Evolutionary conservation across 2,797 vertebrate genomes (phyloP).

Genomic region (Spinibarbus caldwelli): DNA sequence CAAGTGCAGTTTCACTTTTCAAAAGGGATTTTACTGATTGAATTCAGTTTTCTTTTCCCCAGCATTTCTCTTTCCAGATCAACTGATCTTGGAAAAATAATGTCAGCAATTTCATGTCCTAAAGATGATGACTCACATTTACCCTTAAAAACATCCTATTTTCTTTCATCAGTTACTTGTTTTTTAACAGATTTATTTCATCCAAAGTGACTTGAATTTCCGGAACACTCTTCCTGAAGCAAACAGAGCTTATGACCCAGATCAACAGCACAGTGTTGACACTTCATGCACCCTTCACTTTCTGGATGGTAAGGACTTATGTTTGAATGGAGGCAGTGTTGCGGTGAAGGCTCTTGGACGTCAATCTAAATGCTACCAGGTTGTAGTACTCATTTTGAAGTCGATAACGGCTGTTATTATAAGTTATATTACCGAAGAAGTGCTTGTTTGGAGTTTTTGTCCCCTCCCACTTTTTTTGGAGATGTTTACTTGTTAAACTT

Average conservation of each 20-base stretch:
- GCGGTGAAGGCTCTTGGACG: no score
- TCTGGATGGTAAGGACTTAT: neutral
- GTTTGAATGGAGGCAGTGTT: neutral
- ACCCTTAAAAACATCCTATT: neutral
- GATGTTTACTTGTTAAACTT: constrained; percentile 47
- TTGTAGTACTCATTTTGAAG: neutral
- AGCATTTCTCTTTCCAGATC: neutral
- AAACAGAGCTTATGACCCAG: neutral
- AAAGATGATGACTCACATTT: neutral
- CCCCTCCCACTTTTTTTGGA: neutral
- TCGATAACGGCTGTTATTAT: neutral
- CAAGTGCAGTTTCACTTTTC: neutral
- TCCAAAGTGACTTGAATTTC: neutral
- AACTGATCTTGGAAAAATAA: neutral
- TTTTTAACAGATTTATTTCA: neutral
- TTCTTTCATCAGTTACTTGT: neutral
- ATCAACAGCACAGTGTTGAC: neutral
- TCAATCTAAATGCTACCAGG: neutral
- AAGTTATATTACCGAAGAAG: neutral
- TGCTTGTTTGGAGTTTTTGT: neutral
- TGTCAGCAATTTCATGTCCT: neutral
- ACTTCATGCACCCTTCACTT: neutral
- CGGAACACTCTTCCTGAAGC: neutral
- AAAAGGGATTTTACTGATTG: neutral
- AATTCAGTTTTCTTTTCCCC: neutral